These are phyloP conservation scores for Xiphophorus hellerii DNA, from an alignment of 2,113 vertebrate species.

Conservation along the genomic window DNA sequence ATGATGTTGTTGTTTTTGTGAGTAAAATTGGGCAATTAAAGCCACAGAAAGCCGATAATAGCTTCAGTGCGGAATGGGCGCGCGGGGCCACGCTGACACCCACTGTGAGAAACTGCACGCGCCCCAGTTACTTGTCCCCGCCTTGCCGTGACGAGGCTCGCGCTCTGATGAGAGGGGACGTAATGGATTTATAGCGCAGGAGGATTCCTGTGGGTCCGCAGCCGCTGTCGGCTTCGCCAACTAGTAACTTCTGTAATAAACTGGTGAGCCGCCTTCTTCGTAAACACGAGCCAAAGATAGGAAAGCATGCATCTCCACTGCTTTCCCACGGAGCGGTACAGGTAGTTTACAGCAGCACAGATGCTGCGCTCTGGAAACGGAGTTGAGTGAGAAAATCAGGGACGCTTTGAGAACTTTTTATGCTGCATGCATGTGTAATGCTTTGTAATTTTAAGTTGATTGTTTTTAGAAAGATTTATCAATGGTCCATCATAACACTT, in stretches of 20 bases:
- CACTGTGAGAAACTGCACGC: constrained; percentile 61
- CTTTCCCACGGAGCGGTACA: constrained; percentile 55
- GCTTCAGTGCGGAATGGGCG: constrained; percentile 40
- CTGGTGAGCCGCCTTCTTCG: constrained; percentile 56
- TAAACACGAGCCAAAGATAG: constrained; percentile 34
- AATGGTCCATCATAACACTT: too few species aligned
- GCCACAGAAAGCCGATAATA: constrained; percentile 64
- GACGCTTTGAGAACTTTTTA: not conserved
- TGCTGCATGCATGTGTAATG: not conserved
- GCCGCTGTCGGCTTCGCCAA: constrained; percentile 50
- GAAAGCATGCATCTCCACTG: not conserved
- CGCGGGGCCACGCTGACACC: constrained; percentile 38
- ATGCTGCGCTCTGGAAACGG: constrained; percentile 9
- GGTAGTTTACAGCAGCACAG: constrained; percentile 38
- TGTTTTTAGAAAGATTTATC: not conserved
- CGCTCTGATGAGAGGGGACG: constrained; percentile 78
- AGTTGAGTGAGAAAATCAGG: not conserved
- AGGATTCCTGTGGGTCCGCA: constrained; percentile 64
- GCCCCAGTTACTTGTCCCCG: constrained; percentile 37
- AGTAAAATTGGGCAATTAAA: constrained; percentile 72
- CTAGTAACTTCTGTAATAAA: constrained; percentile 63
- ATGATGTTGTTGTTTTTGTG: constrained; percentile 46
- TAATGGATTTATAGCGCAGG: constrained; percentile 75
- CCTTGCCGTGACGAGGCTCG: constrained; percentile 60
- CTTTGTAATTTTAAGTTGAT: not conserved